Evolutionary conservation across 2,888 invertebrate genomes (phyloP).

Genomic region (Patella pellucida): DNA sequence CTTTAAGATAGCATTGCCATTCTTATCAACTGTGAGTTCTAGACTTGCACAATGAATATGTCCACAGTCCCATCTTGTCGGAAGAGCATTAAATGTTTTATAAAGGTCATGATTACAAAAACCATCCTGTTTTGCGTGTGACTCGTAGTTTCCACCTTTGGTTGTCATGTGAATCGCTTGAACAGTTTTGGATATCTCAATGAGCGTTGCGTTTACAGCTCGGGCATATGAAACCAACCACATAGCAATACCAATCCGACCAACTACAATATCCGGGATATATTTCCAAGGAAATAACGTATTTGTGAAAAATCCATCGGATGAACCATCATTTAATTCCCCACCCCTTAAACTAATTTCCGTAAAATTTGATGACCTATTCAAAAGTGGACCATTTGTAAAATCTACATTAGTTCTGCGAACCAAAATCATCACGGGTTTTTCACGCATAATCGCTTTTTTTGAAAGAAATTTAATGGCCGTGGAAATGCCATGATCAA

Average conservation of each 20-base stretch:
- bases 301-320: constrained; percentile 34
- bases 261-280: constrained; percentile 29
- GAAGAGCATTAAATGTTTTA: background rate
- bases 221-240: constrained; percentile 31
- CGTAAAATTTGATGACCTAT: constrained; percentile 10
- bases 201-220: constrained; percentile 24
- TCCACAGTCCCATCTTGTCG: constrained; percentile 13
- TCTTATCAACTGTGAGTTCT: background rate
- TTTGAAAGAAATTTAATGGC: background rate
- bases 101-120: constrained; percentile 4
- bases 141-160: constrained; percentile 23
- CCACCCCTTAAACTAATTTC: constrained; percentile 12
- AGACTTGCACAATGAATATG: constrained; percentile 1
- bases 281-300: constrained; percentile 31
- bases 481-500: constrained; percentile 22
- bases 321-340: constrained; percentile 25
- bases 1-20: background rate
- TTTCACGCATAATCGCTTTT: background rate
- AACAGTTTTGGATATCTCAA: constrained; percentile 27
- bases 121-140: background rate
- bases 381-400: background rate
- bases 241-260: constrained; percentile 31
- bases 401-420: constrained; percentile 23
- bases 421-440: constrained; percentile 25
- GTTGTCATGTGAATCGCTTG: constrained; percentile 32